phyloP scores from a whole-genome alignment of 1,140 invertebrate species.

The Pararge aegeria region DNA sequence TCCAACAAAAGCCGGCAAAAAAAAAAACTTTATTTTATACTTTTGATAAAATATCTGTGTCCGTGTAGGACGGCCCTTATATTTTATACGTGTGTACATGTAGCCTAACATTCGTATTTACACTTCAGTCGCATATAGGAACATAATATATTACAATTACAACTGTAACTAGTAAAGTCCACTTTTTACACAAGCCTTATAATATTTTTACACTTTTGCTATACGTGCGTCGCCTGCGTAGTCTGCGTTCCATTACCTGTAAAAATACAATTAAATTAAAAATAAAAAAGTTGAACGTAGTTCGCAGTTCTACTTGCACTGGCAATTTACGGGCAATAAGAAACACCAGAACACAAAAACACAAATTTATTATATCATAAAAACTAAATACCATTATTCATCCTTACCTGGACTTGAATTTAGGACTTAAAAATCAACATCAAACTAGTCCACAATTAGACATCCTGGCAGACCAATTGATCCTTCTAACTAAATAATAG shows the following conservation, averaged over 20 bases:
- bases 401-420: too few species aligned
- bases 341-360: too few species aligned
- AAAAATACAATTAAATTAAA: conserved; percentile 29
- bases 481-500: too few species aligned
- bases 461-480: too few species aligned
- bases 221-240: conserved; percentile 62
- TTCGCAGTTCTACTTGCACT: too few species aligned
- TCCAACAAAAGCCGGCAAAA: background rate
- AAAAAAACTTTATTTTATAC: background rate
- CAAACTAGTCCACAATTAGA: too few species aligned
- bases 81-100: background rate
- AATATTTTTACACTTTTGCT: conserved; percentile 34
- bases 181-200: conserved; percentile 25
- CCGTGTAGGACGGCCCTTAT: background rate
- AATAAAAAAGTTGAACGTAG: too few species aligned
- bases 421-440: too few species aligned
- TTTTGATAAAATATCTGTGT: background rate
- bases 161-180: conserved; percentile 24
- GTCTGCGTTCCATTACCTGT: conserved; percentile 56
- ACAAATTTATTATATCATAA: too few species aligned
- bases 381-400: too few species aligned
- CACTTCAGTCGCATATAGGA: conserved; percentile 63
- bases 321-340: too few species aligned
- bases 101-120: conserved; percentile 38
- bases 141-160: conserved; percentile 52